Evolutionary conservation across 2,797 vertebrate genomes (phyloP), one percentile per base, ranked within the genome.

Genomic region (Silurus aristotelis): DNA sequence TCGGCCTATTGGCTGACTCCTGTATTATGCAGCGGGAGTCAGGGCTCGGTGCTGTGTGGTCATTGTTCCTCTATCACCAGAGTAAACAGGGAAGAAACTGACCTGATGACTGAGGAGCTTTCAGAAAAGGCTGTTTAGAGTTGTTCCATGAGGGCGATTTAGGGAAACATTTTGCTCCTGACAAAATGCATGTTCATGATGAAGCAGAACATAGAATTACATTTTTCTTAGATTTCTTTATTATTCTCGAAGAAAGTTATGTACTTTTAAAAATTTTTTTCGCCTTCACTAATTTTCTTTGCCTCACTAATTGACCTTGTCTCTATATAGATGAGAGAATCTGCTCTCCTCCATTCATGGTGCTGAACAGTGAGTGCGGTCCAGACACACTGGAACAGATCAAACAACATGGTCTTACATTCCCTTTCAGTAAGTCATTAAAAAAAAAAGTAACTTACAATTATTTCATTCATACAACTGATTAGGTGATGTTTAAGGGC

Each of bases 301-400:
- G 48, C 10, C 38, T 4, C 4, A 38, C 38, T 38, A 38, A 38
- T 38, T 38, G 38, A 38, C 38, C 38, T 52, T 52, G 48, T 86
- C 83, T 48, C 87, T 77, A 83, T 92, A 6, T 84, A 97, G 96
- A 97, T 79, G 95, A 95, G 83, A 92, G 96, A 91, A 96, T 99
- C 91, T 97, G 97, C 93, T 99, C 98, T 55, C 98, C 98, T 14
- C 97, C 98, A 20, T 99, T 99, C 94, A 98, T 99, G 98, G 97
- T 99, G 89, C 94, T 99, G 90, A 98, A 97, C 87, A 95, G 93
- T n/a, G 96, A 97, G 87, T 97, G 96, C 80, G 96, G 95, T 82
- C 95, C 96, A 79, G 97, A 99, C 84, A 97, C 97, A 43, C 92
- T 98, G 94, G 92, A 95, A 91, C 96, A 97, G 91, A 97, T 99